Conservation (phyloP, 2,888 invertebrate genomes). For the Agrochola macilenta region DNA sequence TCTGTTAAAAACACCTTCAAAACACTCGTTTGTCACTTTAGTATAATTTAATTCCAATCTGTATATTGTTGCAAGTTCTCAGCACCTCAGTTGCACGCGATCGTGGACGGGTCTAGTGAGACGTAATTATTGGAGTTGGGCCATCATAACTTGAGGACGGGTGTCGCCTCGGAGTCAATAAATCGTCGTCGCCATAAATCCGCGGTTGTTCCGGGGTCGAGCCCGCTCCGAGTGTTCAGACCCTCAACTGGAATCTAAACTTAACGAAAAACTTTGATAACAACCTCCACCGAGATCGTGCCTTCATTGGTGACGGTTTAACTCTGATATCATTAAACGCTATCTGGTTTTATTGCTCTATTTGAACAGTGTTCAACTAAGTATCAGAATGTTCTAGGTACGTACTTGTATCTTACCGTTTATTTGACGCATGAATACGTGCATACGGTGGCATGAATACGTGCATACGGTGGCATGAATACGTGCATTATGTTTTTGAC, state of each 20-base stretch:
- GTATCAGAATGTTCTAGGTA: background rate
- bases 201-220: constrained; percentile 19
- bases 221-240: constrained; percentile 22
- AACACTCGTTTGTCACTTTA: background rate
- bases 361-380: constrained; percentile 21
- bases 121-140: constrained; percentile 29
- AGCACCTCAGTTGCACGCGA: background rate
- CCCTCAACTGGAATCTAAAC: constrained; percentile 61
- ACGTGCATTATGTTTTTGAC: background rate
- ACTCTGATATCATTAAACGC: constrained; percentile 60
- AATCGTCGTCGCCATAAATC: constrained; percentile 48
- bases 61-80: constrained; percentile 9
- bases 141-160: constrained; percentile 50
- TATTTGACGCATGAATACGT: too few species aligned
- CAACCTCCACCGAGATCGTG: constrained; percentile 43
- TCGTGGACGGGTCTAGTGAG: constrained; percentile 8
- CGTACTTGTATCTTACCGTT: background rate
- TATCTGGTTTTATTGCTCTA: constrained; percentile 56
- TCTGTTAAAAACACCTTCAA: background rate
- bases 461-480: background rate
- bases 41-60: constrained; percentile 16
- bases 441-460: background rate
- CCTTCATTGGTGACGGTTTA: constrained; percentile 32
- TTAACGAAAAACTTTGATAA: constrained; percentile 64
- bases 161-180: constrained; percentile 48